Base-by-base conservation (phyloP, 2,888 invertebrate genomes). In the Acronicta psi region DNA sequence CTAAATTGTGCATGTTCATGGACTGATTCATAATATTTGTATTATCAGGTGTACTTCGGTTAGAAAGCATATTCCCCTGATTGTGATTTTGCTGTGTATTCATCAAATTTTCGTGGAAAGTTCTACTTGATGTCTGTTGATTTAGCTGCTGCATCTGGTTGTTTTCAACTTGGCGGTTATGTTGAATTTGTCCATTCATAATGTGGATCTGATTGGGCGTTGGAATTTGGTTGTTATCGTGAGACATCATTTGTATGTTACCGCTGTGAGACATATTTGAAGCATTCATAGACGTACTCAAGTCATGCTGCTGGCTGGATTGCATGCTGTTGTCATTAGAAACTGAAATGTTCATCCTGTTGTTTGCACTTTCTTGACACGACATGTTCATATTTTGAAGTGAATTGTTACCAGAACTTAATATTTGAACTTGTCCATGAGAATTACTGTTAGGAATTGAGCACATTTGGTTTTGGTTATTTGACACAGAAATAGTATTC, bases 131-230 rank as follows among this genome's bases (percentile, higher is more conserved):
- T 20, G 82, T 55, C 36, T 80, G 81, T 80, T 90, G 91, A 71
- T 84, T 89, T 59, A 89, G 68, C 64, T 90, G 91, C 70, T 89
- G 87, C 81, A 94, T 75, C 85, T 94, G 87, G 71, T 80, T 83
- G 75, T 79, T 87, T 49, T 94, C 88, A 40, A 87, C 75, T 79
- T 88, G 88, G 25, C 93, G 84, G 73, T 89, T 88, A 59, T 94
- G 92, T 66, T 93, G 93, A 45, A 94, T 93, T 80, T 94, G 94
- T 23, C 94, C 93, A 79, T 91, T 94, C 90, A 92, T 89, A 53
- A 94, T 93, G 65, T 94, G 94, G 57, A 94, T 94, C 73, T 94
- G 93, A 70, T 93, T 94, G 2, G 91, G 72, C 43, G 88, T 79
- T 11, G 88, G 76, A 45, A 85, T 75, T 59, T 89, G 92, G 58